These are phyloP conservation scores for Aspidiotus destructor DNA, from an alignment of 2,888 invertebrate species.

Conservation along the genomic window DNA sequence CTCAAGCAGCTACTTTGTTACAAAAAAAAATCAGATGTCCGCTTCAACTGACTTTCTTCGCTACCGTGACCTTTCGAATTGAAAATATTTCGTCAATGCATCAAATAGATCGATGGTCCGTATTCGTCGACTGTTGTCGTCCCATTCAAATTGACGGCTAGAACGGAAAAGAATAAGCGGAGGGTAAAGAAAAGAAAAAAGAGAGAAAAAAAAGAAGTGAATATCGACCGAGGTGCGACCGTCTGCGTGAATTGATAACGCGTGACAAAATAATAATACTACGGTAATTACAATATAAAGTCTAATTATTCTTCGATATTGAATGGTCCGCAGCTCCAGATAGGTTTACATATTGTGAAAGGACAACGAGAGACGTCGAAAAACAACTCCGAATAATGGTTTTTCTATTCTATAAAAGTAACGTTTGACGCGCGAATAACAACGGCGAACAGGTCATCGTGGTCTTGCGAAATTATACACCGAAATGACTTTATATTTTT, in stretches of 20 bases:
- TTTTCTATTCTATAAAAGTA: not conserved
- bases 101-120: too few relatives aligned
- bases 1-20: too few relatives aligned
- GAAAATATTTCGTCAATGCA: too few relatives aligned
- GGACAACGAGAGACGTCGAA: not conserved
- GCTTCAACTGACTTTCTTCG: too few relatives aligned
- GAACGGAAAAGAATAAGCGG: too few relatives aligned
- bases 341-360: not conserved
- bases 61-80: too few relatives aligned
- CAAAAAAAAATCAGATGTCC: too few relatives aligned
- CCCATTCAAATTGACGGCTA: too few relatives aligned
- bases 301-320: not conserved
- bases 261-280: slow-evolving; percentile 15
- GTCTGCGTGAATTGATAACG: slow-evolving; percentile 1
- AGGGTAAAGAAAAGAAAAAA: slow-evolving; percentile 1
- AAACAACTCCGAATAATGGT: not conserved
- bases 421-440: not conserved
- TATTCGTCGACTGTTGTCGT: too few relatives aligned
- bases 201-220: not conserved
- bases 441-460: slow-evolving; percentile 11
- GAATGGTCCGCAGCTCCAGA: not conserved
- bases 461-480: slow-evolving; percentile 10
- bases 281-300: slow-evolving; percentile 6
- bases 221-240: not conserved
- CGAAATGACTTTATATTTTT: slow-evolving; percentile 28